phyloP scores from a whole-genome alignment of 2,113 vertebrate genomes.

The Erythrolamprus reginae region DNA sequence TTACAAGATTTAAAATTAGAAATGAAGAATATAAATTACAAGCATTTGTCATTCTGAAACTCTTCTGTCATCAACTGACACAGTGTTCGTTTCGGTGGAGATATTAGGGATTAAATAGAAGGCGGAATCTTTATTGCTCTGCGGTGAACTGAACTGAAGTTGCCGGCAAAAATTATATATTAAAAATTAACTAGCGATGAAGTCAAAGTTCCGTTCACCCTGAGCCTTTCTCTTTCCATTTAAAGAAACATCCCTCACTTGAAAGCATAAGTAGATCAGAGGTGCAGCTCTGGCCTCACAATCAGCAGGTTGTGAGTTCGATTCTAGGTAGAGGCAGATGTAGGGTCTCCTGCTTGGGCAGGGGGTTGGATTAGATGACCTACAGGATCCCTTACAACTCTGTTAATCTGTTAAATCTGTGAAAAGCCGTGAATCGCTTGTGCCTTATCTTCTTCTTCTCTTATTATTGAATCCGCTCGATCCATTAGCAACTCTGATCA shows the following conservation, averaged over 20 bases:
- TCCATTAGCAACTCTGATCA: background rate
- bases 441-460: background rate
- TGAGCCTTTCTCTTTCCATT: background rate
- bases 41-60: too few species aligned
- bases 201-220: background rate
- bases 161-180: background rate
- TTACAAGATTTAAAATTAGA: too few species aligned
- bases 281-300: too few species aligned
- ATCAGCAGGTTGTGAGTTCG: too few species aligned
- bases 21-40: too few species aligned
- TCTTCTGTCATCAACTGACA: background rate
- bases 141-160: background rate
- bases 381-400: too few species aligned
- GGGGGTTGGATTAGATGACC: too few species aligned
- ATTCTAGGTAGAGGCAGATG: too few species aligned
- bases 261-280: background rate
- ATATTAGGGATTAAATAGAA: background rate
- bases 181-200: background rate
- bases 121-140: background rate
- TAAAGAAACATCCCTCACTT: background rate
- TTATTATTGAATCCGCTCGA: background rate
- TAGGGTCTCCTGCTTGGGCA: too few species aligned
- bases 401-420: too few species aligned
- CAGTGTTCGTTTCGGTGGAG: background rate
- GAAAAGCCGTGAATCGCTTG: background rate